These are phyloP conservation scores for Leptopterna dolabrata DNA, from an alignment of 2,888 invertebrate species.

Conservation along the genomic window DNA sequence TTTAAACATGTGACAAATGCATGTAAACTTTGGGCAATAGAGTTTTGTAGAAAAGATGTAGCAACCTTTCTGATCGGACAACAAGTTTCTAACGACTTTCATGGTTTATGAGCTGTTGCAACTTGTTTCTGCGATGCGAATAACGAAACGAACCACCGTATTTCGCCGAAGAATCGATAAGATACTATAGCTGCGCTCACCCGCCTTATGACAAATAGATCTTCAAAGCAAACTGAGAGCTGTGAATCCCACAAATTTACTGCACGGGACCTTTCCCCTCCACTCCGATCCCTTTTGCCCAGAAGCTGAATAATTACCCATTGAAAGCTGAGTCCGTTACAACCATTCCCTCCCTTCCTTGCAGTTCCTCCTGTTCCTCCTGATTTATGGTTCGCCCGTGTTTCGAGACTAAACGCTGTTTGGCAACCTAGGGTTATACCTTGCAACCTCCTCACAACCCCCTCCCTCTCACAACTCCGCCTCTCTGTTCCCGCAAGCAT, in stretches of 20 bases:
- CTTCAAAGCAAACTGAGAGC: constrained; percentile 33
- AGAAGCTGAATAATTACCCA: constrained; percentile 50
- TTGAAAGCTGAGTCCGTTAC: constrained; percentile 51
- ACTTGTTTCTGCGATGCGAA: too few relatives aligned
- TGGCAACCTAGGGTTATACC: constrained; percentile 34
- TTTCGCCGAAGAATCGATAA: background rate
- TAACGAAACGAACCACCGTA: too few relatives aligned
- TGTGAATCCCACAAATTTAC: constrained; percentile 46
- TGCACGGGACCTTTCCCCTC: constrained; percentile 19
- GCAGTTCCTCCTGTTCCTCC: constrained; percentile 29
- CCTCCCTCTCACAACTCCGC: background rate
- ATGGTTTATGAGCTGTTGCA: too few relatives aligned
- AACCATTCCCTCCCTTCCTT: constrained; percentile 21
- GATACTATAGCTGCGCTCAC: background rate
- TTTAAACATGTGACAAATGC: too few relatives aligned
- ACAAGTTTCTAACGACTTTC: too few relatives aligned
- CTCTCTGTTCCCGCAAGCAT: background rate
- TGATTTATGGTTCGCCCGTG: constrained; percentile 44
- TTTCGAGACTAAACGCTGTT: constrained; percentile 44
- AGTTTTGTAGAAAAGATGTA: too few relatives aligned
- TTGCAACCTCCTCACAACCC: background rate
- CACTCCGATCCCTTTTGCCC: background rate
- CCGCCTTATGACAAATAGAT: background rate
- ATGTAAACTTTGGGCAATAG: too few relatives aligned
- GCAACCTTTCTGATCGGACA: too few relatives aligned